These are phyloP conservation scores for Archegozetes longisetosus DNA, from an alignment of 1,140 invertebrate species.

Conservation along the genomic window DNA sequence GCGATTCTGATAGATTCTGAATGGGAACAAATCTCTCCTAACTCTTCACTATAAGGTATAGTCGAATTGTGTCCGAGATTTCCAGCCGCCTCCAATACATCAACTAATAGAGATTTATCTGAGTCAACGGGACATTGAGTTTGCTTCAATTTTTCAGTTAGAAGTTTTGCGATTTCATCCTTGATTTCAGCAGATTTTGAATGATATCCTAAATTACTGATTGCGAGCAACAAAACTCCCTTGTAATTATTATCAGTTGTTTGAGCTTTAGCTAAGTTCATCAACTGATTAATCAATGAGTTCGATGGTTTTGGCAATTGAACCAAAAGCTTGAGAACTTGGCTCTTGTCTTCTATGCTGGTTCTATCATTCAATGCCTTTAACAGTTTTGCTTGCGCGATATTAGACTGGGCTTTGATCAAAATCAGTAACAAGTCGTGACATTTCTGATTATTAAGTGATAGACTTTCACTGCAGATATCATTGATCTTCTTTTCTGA, in stretches of 20 bases:
- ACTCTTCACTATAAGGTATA: neutral
- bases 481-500: neutral
- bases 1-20: neutral
- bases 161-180: neutral
- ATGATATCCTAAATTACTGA: neutral
- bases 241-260: neutral
- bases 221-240: neutral
- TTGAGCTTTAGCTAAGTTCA: neutral
- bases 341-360: neutral
- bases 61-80: constrained; percentile 8
- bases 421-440: neutral
- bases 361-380: neutral
- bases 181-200: neutral
- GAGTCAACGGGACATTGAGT: neutral
- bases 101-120: neutral
- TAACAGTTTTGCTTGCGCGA: neutral
- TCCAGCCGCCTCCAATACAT: constrained; percentile 17
- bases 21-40: neutral
- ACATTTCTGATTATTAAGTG: neutral
- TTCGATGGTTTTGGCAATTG: neutral
- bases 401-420: neutral
- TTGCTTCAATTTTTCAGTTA: neutral
- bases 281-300: neutral
- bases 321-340: neutral
- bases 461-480: neutral